phyloP scores from a whole-genome alignment of 2,113 vertebrate species.

The Acrocephalus arundinaceus region DNA sequence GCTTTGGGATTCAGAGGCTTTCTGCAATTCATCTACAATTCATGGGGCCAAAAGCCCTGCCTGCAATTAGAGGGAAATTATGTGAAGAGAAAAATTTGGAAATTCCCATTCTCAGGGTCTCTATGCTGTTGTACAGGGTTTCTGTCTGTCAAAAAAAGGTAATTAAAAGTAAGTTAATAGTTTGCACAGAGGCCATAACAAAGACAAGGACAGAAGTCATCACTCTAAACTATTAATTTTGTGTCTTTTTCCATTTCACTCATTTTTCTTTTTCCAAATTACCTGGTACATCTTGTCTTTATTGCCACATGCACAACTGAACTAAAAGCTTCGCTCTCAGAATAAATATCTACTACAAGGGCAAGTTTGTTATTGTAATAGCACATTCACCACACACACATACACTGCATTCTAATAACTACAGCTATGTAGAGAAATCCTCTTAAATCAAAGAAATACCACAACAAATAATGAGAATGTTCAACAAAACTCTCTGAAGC shows the following conservation, averaged over 20 bases:
- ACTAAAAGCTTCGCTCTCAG: constrained; percentile 28
- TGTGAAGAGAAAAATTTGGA: neutral
- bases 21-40: neutral
- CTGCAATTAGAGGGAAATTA: neutral
- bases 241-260: neutral
- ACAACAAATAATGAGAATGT: constrained; percentile 20
- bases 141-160: neutral
- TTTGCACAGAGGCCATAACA: neutral
- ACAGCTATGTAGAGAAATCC: constrained; percentile 33
- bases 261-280: neutral
- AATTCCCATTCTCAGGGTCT: neutral
- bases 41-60: neutral
- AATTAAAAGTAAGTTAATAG: neutral
- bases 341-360: constrained; percentile 16
- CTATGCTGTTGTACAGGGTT: neutral
- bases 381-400: constrained; percentile 26
- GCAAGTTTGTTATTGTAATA: constrained; percentile 50
- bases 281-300: neutral
- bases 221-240: neutral
- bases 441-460: constrained; percentile 54
- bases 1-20: neutral
- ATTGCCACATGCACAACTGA: neutral
- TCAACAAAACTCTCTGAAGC: constrained; percentile 27
- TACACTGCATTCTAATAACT: constrained; percentile 39
- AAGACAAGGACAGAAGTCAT: neutral